Conservation (phyloP, 2,797 vertebrate genomes). For the Rachycentron canadum region DNA sequence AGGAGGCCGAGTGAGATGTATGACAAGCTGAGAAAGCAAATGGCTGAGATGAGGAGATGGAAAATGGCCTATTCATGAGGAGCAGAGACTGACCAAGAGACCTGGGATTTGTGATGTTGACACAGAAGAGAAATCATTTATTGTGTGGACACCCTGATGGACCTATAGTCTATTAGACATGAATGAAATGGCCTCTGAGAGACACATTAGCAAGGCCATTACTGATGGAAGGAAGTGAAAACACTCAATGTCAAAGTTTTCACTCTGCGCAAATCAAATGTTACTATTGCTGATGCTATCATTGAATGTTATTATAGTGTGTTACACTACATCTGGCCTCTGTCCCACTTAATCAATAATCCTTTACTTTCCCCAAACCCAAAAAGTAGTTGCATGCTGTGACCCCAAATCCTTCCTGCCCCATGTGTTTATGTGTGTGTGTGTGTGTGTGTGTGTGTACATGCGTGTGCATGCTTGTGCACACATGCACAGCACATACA, state of each 20-base stretch:
- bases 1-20: conserved; percentile 11
- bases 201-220: conserved; percentile 48
- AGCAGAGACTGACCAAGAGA: conserved; percentile 32
- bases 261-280: conserved; percentile 41
- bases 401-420: conserved; percentile 59
- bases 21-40: conserved; percentile 43
- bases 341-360: conserved; percentile 74
- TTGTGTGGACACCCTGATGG: conserved; percentile 46
- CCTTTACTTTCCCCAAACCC: conserved; percentile 56
- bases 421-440: conserved; percentile 20
- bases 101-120: conserved; percentile 31
- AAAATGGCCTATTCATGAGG: conserved; percentile 32
- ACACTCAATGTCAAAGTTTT: conserved; percentile 54
- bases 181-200: conserved; percentile 53
- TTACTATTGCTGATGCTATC: conserved; percentile 13
- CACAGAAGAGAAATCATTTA: conserved; percentile 25
- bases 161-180: conserved; percentile 39
- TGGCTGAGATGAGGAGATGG: conserved; percentile 30
- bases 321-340: conserved; percentile 64
- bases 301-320: conserved; percentile 12
- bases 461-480: conserved; percentile 10
- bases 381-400: conserved; percentile 60
- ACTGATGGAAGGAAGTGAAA: conserved; percentile 38
- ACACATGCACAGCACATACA: conserved; percentile 35
- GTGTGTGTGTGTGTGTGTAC: conserved; percentile 11